Conservation (phyloP, 2,113 vertebrate species). For the Podilymbus podiceps region DNA sequence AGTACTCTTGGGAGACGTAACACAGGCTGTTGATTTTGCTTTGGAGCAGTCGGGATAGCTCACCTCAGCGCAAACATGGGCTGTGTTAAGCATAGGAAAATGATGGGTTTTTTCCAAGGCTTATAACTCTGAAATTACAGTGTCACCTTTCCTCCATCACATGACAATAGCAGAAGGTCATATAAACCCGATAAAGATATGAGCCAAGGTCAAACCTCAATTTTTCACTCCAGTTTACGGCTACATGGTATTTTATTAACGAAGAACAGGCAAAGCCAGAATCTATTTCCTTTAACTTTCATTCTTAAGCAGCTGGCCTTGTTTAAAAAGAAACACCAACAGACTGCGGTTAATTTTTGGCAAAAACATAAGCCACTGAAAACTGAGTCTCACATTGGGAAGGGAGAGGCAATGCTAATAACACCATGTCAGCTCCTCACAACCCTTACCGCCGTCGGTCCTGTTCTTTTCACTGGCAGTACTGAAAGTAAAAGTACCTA, state of each 20-base stretch:
- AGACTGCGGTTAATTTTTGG: neutral
- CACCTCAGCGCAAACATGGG: neutral
- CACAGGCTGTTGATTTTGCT: neutral
- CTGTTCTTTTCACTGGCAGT: neutral
- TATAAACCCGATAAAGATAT: neutral
- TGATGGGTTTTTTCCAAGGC: neutral
- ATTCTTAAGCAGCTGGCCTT: neutral
- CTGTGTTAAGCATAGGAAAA: neutral
- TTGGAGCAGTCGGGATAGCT: neutral
- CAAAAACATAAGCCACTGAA: neutral
- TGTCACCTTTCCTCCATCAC: neutral
- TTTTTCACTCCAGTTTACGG: neutral
- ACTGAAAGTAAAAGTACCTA: neutral
- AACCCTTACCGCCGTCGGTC: fast-evolving
- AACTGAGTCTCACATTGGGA: neutral
- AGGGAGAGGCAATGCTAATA: neutral
- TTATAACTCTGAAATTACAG: neutral
- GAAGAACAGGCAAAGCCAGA: neutral
- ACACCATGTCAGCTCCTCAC: neutral
- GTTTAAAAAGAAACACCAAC: neutral
- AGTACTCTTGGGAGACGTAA: neutral
- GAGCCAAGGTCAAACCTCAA: neutral
- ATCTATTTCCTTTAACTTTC: neutral
- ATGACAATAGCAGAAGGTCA: neutral
- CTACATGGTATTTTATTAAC: neutral